Percentiles rank a stretch among this genome's conserved stretches.
Evolutionary conservation across 2,113 vertebrate genomes (phyloP).

Genomic region (Aythya baeri): DNA sequence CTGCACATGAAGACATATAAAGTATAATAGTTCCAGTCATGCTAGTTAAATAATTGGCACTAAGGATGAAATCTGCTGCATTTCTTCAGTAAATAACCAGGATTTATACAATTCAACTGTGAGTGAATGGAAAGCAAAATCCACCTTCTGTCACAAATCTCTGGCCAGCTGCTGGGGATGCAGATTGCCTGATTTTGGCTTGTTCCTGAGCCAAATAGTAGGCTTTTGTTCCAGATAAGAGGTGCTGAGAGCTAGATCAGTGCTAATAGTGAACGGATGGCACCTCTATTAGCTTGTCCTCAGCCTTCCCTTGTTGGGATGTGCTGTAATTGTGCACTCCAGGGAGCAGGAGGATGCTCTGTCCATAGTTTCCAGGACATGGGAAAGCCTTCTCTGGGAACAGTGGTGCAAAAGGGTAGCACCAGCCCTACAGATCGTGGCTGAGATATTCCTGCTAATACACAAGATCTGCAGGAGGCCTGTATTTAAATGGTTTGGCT

Average conservation of each 20-base stretch:
- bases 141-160: background rate
- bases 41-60: slow-evolving; percentile 10
- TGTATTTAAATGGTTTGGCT: background rate
- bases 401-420: background rate
- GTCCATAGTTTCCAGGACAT: background rate
- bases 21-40: background rate
- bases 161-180: background rate
- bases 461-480: background rate
- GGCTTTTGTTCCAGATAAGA: background rate
- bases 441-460: background rate
- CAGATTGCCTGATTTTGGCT: background rate
- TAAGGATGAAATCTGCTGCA: background rate
- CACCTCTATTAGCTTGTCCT: background rate
- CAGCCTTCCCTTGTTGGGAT: background rate
- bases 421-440: background rate
- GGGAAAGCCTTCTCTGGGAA: background rate
- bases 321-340: background rate
- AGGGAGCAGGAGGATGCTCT: background rate
- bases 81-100: background rate
- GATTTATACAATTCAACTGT: background rate
- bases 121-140: slow-evolving; percentile 23
- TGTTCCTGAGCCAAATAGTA: background rate
- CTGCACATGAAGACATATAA: background rate
- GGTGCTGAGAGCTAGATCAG: background rate
- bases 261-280: background rate